phyloP scores from a whole-genome alignment of 2,113 vertebrate genomes.

The Odobenus rosmarus region DNA sequence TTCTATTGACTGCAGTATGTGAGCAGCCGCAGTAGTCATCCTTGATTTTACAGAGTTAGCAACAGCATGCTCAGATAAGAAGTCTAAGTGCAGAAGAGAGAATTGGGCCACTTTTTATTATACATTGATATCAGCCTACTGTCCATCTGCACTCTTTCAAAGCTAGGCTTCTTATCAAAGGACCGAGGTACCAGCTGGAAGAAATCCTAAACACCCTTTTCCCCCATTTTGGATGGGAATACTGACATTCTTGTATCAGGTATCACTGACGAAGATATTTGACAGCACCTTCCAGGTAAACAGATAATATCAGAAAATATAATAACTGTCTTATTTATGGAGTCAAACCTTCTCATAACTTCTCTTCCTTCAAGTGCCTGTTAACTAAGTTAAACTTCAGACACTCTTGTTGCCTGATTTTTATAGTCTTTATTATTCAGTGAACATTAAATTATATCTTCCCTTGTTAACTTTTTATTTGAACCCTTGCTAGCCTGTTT shows the following conservation, averaged over 20 bases:
- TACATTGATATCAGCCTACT: background rate
- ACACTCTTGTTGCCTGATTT: background rate
- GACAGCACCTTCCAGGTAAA: background rate
- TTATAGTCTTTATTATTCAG: background rate
- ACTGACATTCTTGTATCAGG: background rate
- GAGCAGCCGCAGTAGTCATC: background rate
- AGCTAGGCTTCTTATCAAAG: background rate
- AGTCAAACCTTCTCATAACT: background rate
- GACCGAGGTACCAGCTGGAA: background rate
- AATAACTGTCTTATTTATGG: background rate
- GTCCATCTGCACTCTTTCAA: background rate
- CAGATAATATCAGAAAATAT: background rate
- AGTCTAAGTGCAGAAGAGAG: background rate
- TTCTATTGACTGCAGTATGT: background rate
- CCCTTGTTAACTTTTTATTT: background rate
- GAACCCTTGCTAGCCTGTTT: background rate
- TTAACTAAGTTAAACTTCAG: background rate
- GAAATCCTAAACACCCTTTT: background rate
- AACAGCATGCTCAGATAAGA: background rate
- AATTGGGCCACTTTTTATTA: background rate
- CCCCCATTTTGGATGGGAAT: background rate
- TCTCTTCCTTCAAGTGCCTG: background rate
- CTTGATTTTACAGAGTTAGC: background rate
- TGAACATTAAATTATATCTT: background rate
- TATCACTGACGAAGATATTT: background rate